A percentile compares a stretch with the other conserved stretches of the same genome.
phyloP scores from a whole-genome alignment of 2,888 invertebrate genomes.

The Agrilus biguttatus region DNA sequence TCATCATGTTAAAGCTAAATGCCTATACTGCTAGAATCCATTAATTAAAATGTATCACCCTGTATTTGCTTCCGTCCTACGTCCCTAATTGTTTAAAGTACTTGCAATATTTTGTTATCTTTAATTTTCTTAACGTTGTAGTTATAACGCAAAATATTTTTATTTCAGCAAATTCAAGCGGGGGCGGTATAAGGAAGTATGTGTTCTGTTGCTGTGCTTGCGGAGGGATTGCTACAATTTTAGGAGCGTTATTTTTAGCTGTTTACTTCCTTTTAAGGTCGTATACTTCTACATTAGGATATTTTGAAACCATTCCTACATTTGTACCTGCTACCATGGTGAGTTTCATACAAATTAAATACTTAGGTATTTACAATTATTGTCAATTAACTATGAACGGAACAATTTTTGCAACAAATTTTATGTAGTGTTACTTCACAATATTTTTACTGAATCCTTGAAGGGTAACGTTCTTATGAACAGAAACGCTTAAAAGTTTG shows the following conservation, averaged over 20 bases:
- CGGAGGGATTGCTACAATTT: conserved; percentile 59
- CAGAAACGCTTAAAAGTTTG: no score
- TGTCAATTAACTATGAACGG: not conserved
- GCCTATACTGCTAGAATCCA: no score
- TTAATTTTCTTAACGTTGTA: no score
- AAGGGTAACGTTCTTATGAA: no score
- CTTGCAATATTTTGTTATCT: no score
- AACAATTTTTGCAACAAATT: not conserved
- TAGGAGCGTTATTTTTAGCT: conserved; percentile 63
- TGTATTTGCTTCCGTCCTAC: no score
- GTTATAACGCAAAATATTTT: conserved; percentile 18
- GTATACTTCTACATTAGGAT: conserved; percentile 59
- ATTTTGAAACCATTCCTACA: conserved; percentile 89
- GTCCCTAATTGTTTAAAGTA: no score
- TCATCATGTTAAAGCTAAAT: no score
- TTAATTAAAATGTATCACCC: no score
- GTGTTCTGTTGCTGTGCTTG: conserved; percentile 74
- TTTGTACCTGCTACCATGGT: conserved; percentile 88
- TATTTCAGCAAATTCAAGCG: conserved; percentile 30
- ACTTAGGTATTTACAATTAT: not conserved
- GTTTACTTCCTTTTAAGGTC: conserved; percentile 67
- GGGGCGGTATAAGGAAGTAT: conserved; percentile 53
- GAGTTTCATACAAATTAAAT: conserved; percentile 22
- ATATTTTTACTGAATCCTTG: no score
- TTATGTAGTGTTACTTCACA: not conserved